Base-by-base conservation (phyloP, 2,888 invertebrate species). In the Latrodectus hesperus region DNA sequence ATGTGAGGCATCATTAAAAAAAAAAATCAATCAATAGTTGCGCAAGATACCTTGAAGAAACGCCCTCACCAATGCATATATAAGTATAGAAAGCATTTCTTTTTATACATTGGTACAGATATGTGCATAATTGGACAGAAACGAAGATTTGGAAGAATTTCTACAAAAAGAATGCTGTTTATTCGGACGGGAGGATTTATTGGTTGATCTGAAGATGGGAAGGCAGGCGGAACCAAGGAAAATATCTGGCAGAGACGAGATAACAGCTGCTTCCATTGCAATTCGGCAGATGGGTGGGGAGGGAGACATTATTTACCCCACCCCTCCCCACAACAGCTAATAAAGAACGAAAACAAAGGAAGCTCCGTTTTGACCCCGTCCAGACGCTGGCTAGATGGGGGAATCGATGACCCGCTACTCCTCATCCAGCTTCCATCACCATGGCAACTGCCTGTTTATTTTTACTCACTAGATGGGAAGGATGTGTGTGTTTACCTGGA, bases 391-490 rank as follows among this genome's bases (percentile, higher is more conserved):
- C 14, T 9, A 60, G n/a, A 60, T 16, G n/a, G 60, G 60, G n/a
- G 12, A 12, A n/a, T 16, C n/a, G 60, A n/a, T n/a, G 12, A n/a
- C 14, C 60, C 60, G 60, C 12, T 60, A 6, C 60, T 60, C 14
- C 38, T 38, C 38, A 38, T 38, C 38, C 71, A 49, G 76, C 76
- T 67, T 49, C 67, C 38, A 65, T 78, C 22, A 68, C 81, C 77
- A 81, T 87, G 72, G 81, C 55, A 87, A 87, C 86, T 81, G 86
- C 86, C 68, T 78, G 84, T 87, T 87, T 81, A 71, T 87, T 87
- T 53, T 87, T 87, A 76, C 65, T 22, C 68, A 22, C 70, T 67
- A 68, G 67, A 52, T 55, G 22, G 53, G 16, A 67, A 60, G 65
- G 72, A 86, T 81, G 70, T 38, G 70, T 38, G 22, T 87, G 81